Base-by-base conservation (phyloP, 2,797 vertebrate genomes). In the Mormyrus hasselquistii region DNA sequence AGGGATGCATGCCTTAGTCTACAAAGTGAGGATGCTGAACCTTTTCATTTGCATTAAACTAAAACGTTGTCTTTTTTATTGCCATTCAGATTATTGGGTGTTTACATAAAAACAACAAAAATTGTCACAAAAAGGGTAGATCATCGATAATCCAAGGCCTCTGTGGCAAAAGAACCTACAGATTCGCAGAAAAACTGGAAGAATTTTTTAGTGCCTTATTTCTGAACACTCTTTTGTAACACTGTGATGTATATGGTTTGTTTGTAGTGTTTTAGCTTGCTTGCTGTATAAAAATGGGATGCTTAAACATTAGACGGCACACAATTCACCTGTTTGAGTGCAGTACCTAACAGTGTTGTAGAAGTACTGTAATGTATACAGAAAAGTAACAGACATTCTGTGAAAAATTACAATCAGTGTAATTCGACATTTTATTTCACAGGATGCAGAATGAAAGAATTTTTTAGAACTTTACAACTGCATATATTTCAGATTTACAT, bases 341-440 rank as follows among this genome's bases (percentile, higher is more conserved):
- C 82, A 84, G 47, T 84, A 84, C 19, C n/a, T 84, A 84, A 52
- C 38, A 84, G 82, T 49, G 79, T 84, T 84, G 47, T 22, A 49
- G n/a, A 22, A 25, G 22, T 25, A 50, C 82, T 79, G 73, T 79
- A 84, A 47, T 50, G 16, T 47, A 19, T 82, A 50, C 22, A 84
- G 19, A 84, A 22, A 84, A 84, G n/a, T 50, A 84, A 22, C 41
- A 22, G 47, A 84, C 47, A 47, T 49, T 84, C 44, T 84, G 47
- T 84, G 82, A 50, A 84, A 84, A 84, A 84, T 84, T 29, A 84
- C 82, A 22, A 29, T 44, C 44, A 83, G n/a, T n/a, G 3, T 49
- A 83, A 76, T 76, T 41, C 3, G 14, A 44, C 16, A 41, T 41
- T 79, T n/a, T 79, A 44, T 41, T 79, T 79, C 73, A 44, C 73